These are phyloP conservation scores for Muscina levida DNA, from an alignment of 2,888 invertebrate genomes.

Conservation along the genomic window DNA sequence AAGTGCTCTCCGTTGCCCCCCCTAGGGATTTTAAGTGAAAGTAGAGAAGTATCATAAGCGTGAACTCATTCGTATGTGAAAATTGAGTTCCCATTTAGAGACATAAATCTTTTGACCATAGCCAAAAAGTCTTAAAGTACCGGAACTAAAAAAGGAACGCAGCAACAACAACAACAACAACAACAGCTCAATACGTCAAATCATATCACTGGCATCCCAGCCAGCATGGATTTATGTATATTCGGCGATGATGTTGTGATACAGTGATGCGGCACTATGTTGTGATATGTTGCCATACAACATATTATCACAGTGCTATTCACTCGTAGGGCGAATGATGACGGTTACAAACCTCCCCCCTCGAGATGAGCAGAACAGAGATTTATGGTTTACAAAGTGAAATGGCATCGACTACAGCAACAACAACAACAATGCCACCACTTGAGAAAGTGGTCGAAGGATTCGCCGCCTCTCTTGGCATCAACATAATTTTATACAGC, in stretches of 20 bases:
- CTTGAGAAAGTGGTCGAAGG: constrained; percentile 40
- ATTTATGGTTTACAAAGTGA: constrained; percentile 62
- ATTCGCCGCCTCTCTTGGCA: constrained; percentile 8
- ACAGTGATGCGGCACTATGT: constrained; percentile 1
- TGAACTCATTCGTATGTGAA: constrained; percentile 38
- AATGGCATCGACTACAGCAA: constrained; percentile 27
- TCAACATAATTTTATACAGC: constrained; percentile 13
- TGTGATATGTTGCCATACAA: constrained; percentile 25
- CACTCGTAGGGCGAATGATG: background rate
- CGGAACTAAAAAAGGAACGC: constrained; percentile 76
- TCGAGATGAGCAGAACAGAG: constrained; percentile 45
- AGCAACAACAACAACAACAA: constrained; percentile 27
- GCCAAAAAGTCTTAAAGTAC: constrained; percentile 66
- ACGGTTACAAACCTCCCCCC: constrained; percentile 59
- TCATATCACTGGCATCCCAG: constrained; percentile 44
- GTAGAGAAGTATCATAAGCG: constrained; percentile 37
- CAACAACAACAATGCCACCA: constrained; percentile 33
- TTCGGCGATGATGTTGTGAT: constrained; percentile 2
- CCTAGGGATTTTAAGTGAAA: constrained; percentile 3
- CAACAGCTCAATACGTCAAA: constrained; percentile 20
- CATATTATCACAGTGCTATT: background rate
- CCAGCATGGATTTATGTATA: constrained; percentile 47
- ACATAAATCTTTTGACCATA: constrained; percentile 74
- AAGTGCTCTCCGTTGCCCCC: too few species aligned
- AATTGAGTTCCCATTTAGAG: constrained; percentile 56